A percentile compares a stretch with the other conserved stretches of the same genome.
These are phyloP conservation scores for Donacobius atricapilla DNA, from an alignment of 2,113 vertebrate genomes.

Conservation along the genomic window DNA sequence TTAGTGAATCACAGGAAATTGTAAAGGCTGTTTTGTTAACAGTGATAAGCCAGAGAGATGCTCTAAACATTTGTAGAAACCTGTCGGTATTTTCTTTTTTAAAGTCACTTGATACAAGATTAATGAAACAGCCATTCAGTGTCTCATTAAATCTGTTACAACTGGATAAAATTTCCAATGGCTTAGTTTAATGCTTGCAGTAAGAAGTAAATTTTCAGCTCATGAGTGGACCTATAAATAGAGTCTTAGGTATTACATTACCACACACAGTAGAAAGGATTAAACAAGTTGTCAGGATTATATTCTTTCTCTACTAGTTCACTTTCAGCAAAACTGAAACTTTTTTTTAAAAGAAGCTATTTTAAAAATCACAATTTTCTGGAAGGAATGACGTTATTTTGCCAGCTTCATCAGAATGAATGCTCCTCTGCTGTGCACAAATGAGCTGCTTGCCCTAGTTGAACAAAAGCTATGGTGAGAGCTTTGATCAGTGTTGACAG, in stretches of 20 bases:
- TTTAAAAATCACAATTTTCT: conserved; percentile 33
- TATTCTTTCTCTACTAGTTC: neutral
- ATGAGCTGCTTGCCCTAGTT: neutral
- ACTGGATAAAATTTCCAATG: conserved; percentile 8
- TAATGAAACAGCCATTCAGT: conserved; percentile 24
- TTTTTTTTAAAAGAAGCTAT: neutral
- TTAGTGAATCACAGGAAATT: conserved; percentile 52
- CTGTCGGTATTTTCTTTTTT: conserved; percentile 69
- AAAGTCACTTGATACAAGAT: conserved; percentile 48
- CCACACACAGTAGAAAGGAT: neutral
- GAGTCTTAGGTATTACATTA: neutral
- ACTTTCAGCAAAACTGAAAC: conserved; percentile 11
- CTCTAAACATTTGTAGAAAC: conserved; percentile 62
- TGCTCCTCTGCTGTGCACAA: neutral
- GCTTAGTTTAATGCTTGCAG: conserved; percentile 23
- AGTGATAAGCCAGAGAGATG: conserved; percentile 52
- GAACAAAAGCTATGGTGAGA: conserved; percentile 3
- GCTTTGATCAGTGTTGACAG: conserved; percentile 50
- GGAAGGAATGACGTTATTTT: neutral
- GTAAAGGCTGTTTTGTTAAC: conserved; percentile 54
- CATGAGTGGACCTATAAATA: neutral
- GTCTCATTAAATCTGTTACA: conserved; percentile 49
- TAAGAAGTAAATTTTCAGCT: neutral
- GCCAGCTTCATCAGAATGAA: neutral
- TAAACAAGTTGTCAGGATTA: neutral